Evolutionary conservation across 1,140 invertebrate genomes (phyloP).

Genomic region (Phocides pigmalion): DNA sequence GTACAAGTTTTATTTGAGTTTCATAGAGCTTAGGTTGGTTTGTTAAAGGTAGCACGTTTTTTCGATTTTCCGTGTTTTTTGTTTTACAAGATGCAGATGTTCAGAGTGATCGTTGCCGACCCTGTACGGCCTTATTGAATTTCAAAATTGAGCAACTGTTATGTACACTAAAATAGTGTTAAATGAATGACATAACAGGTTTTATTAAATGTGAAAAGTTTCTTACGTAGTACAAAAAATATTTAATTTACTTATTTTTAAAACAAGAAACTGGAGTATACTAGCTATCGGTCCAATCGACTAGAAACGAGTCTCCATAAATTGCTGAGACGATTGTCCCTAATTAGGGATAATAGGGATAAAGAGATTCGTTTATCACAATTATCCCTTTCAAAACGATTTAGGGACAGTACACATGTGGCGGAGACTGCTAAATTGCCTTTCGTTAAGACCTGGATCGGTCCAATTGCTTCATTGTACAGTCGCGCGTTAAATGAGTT

Average conservation of each 20-base stretch:
- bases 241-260: too few relatives aligned
- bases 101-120: too few relatives aligned
- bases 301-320: neutral
- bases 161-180: too few relatives aligned
- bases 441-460: conserved; percentile 66
- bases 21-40: too few relatives aligned
- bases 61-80: neutral
- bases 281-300: neutral
- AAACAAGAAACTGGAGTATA: too few relatives aligned
- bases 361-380: conserved; percentile 32
- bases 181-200: too few relatives aligned
- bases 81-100: too few relatives aligned
- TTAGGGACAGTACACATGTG: conserved; percentile 26
- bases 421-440: conserved; percentile 58
- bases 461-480: conserved; percentile 47
- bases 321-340: conserved; percentile 1
- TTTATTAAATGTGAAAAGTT: too few relatives aligned
- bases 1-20: conserved; percentile 41
- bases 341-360: conserved; percentile 11
- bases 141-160: too few relatives aligned
- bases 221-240: too few relatives aligned
- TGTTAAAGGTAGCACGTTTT: neutral
- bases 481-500: conserved; percentile 53
- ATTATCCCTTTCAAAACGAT: conserved; percentile 26
- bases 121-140: too few relatives aligned